These are phyloP conservation scores for Lithobates sylvaticus DNA, from an alignment of 2,797 vertebrate species.

Conservation along the genomic window DNA sequence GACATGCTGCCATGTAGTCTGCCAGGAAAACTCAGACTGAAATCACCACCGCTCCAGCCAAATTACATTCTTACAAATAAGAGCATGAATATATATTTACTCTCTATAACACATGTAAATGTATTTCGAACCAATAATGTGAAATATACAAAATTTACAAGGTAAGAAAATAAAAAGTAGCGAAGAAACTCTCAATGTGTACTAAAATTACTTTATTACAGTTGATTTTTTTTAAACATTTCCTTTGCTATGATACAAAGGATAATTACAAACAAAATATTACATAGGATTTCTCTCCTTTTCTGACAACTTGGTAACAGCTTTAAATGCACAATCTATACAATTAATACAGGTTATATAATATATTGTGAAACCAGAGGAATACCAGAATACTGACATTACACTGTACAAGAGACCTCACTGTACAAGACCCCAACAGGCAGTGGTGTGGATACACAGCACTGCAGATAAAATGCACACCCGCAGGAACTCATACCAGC, in stretches of 20 bases:
- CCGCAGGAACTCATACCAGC: slow-evolving; percentile 71
- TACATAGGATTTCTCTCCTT: slow-evolving; percentile 91
- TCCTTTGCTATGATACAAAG: slow-evolving; percentile 96
- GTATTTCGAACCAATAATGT: no score
- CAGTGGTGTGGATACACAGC: slow-evolving; percentile 72
- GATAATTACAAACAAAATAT: slow-evolving; percentile 99
- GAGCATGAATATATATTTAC: not conserved
- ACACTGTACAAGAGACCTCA: slow-evolving; percentile 86
- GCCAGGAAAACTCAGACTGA: not conserved
- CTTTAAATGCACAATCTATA: slow-evolving; percentile 97
- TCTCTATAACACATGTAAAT: no score
- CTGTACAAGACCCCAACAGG: slow-evolving; percentile 72
- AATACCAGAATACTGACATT: slow-evolving; percentile 92
- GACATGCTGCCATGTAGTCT: no score
- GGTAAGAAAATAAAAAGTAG: not conserved
- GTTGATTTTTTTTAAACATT: slow-evolving; percentile 93
- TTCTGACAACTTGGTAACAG: slow-evolving; percentile 95
- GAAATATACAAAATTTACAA: not conserved
- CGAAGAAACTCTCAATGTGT: slow-evolving; percentile 75
- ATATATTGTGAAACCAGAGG: slow-evolving; percentile 91
- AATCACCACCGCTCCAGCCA: no score
- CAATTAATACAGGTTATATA: slow-evolving; percentile 99
- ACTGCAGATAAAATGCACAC: slow-evolving; percentile 74
- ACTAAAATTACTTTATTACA: slow-evolving; percentile 99
- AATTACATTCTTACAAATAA: not conserved